Evolutionary conservation across 2,113 vertebrate genomes (phyloP).

Genomic region (Leucoraja erinaceus): DNA sequence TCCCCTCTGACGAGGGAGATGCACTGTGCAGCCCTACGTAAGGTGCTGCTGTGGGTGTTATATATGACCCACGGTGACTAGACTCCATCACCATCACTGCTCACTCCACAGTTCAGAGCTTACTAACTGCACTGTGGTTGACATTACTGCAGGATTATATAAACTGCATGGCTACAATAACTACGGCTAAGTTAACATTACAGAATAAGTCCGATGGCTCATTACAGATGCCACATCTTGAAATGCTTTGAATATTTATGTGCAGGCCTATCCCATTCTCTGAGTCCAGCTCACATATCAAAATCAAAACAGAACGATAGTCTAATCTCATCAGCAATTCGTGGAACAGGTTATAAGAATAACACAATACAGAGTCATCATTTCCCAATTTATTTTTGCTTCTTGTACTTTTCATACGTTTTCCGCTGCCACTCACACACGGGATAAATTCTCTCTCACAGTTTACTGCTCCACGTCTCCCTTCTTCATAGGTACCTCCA

Average conservation of each 20-base stretch:
- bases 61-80: too few species aligned
- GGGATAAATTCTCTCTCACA: neutral
- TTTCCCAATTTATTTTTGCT: neutral
- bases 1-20: too few species aligned
- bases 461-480: neutral
- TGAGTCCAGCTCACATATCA: neutral
- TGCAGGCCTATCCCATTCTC: neutral
- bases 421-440: neutral
- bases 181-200: neutral
- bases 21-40: too few species aligned
- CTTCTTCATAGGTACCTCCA: neutral
- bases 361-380: neutral
- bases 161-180: neutral
- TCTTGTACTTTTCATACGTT: neutral
- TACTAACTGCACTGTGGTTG: neutral
- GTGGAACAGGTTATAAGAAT: neutral
- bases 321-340: neutral
- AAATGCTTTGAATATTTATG: conserved; percentile 22
- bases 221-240: neutral
- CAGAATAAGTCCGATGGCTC: neutral
- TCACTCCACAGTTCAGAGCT: too few species aligned
- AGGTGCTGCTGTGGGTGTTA: too few species aligned
- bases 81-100: too few species aligned
- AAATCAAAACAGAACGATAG: neutral
- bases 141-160: neutral